A percentile compares a stretch with the other conserved stretches of the same genome.
Evolutionary conservation across 2,888 invertebrate genomes (phyloP).

Genomic region (Pemphredon lugubris): DNA sequence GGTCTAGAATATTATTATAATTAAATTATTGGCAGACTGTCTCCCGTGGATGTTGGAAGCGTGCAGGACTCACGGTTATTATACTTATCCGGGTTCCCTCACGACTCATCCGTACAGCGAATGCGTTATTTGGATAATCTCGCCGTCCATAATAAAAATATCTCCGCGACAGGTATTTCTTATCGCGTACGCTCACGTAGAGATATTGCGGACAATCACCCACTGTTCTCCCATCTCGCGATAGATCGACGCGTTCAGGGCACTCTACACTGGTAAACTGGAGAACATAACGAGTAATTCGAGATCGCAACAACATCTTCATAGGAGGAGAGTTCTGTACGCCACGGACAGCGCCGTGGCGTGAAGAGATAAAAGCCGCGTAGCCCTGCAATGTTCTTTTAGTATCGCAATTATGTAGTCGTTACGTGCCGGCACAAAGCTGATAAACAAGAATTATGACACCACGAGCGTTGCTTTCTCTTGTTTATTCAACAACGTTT

Average conservation of each 20-base stretch:
- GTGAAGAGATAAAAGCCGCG: constrained; percentile 19
- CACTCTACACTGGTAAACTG: constrained; percentile 80
- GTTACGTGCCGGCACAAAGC: no score
- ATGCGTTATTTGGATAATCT: constrained; percentile 72
- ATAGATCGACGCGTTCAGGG: constrained; percentile 84
- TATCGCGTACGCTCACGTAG: not conserved
- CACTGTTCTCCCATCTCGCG: no score
- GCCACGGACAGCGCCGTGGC: constrained; percentile 58
- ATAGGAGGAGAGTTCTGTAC: constrained; percentile 82
- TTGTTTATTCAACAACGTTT: not conserved
- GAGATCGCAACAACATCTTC: constrained; percentile 82
- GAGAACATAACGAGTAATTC: constrained; percentile 83
- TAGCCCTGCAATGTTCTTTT: no score
- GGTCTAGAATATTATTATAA: not conserved
- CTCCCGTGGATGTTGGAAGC: constrained; percentile 65
- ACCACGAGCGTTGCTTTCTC: no score
- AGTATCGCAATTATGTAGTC: not conserved
- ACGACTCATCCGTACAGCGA: constrained; percentile 69
- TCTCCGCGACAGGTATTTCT: constrained; percentile 66
- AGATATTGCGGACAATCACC: no score
- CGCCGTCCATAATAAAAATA: constrained; percentile 66
- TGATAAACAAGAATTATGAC: no score
- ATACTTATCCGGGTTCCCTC: constrained; percentile 70
- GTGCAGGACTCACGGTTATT: constrained; percentile 65
- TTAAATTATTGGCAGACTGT: constrained; percentile 47